A percentile compares a stretch with the other conserved stretches of the same genome.
Conservation (phyloP, 2,113 vertebrate species). For the Agapornis roseicollis region DNA sequence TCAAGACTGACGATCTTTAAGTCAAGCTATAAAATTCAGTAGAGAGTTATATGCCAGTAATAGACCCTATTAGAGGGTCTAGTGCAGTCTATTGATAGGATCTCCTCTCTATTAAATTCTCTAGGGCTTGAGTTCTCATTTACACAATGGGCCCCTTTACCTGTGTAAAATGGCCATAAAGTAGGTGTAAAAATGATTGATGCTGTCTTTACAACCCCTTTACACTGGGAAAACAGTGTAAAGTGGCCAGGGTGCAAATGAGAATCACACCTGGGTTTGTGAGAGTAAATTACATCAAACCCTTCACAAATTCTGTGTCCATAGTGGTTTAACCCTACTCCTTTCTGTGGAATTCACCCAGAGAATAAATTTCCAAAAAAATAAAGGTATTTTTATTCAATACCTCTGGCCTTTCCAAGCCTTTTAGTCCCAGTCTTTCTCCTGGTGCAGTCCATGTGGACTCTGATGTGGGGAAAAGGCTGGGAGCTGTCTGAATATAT, state of each 20-base stretch:
- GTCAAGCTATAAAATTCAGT: neutral
- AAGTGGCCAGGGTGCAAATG: conserved; percentile 53
- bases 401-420: neutral
- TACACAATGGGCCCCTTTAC: conserved; percentile 48
- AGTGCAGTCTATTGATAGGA: conserved; percentile 10
- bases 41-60: neutral
- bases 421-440: neutral
- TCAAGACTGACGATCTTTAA: conserved; percentile 6
- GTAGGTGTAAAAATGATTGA: conserved; percentile 59
- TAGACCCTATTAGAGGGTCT: conserved; percentile 27
- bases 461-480: neutral
- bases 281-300: neutral
- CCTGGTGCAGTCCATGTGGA: neutral
- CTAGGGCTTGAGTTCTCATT: conserved; percentile 40
- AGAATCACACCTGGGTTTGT: conserved; percentile 43
- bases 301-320: neutral
- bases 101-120: conserved; percentile 54
- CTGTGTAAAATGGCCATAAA: conserved; percentile 48
- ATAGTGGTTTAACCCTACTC: neutral
- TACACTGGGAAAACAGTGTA: conserved; percentile 31
- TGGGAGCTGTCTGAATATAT: neutral
- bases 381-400: neutral
- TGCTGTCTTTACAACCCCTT: conserved; percentile 11
- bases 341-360: neutral
- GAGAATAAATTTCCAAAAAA: neutral